These are phyloP conservation scores for Zophobas morio DNA, from an alignment of 1,140 invertebrate species.

Conservation along the genomic window DNA sequence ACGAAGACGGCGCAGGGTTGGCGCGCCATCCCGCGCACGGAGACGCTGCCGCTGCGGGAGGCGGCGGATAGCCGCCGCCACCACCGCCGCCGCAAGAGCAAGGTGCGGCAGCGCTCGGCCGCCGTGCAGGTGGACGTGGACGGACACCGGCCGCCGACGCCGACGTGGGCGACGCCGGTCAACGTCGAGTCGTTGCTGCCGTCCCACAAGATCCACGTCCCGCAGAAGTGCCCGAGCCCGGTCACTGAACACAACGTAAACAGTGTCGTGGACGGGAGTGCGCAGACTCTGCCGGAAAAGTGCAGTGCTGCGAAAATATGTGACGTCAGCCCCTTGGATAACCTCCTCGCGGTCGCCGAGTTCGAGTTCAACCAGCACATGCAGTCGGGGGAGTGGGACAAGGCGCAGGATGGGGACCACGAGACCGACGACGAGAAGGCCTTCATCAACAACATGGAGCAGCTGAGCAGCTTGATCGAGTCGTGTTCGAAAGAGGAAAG, in stretches of 20 bases:
- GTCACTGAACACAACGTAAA: constrained; percentile 58
- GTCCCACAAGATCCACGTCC: constrained; percentile 72
- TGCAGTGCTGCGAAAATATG: constrained; percentile 64
- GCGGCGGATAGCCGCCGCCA: constrained; percentile 62
- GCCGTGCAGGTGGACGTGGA: constrained; percentile 57
- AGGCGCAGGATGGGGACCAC: constrained; percentile 40
- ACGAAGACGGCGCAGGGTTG: constrained; percentile 85
- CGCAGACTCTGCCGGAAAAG: constrained; percentile 57
- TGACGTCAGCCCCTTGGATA: constrained; percentile 70
- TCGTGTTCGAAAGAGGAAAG: constrained; percentile 52
- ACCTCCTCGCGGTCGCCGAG: constrained; percentile 73
- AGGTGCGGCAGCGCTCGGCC: constrained; percentile 59
- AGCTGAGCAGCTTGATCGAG: constrained; percentile 58
- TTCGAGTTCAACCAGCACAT: constrained; percentile 71
- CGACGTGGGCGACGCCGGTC: constrained; percentile 65
- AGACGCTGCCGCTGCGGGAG: constrained; percentile 73
- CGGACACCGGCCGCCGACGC: constrained; percentile 42
- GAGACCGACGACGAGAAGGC: constrained; percentile 53
- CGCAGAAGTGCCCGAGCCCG: constrained; percentile 61
- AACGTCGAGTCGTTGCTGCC: constrained; percentile 74
- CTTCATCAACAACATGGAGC: constrained; percentile 58
- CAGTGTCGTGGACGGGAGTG: constrained; percentile 57
- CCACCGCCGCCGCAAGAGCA: constrained; percentile 58
- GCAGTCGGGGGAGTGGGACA: constrained; percentile 63
- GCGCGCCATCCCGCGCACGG: constrained; percentile 84